phyloP scores from a whole-genome alignment of 2,113 vertebrate species.

The Eretmodus cyanostictus region DNA sequence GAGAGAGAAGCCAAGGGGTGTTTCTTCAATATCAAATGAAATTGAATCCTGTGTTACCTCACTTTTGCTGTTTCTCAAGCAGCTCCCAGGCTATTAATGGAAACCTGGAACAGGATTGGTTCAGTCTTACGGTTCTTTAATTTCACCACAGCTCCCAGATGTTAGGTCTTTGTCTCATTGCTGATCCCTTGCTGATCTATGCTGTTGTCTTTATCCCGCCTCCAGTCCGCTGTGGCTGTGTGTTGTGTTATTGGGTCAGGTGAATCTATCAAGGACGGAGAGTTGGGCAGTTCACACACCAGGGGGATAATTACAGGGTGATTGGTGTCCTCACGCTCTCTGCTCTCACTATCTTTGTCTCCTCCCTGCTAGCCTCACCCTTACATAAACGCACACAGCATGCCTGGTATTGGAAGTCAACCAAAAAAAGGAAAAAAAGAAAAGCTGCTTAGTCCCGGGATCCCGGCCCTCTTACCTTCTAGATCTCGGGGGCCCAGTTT shows the following conservation, averaged over 20 bases:
- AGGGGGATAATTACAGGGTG: conserved; percentile 70
- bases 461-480: conserved; percentile 24
- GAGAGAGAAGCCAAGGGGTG: conserved; percentile 85
- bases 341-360: conserved; percentile 64
- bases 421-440: neutral
- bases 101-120: conserved; percentile 48
- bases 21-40: conserved; percentile 97
- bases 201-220: conserved; percentile 50
- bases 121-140: conserved; percentile 52
- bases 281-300: conserved; percentile 65
- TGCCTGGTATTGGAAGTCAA: conserved; percentile 27
- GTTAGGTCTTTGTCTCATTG: conserved; percentile 66
- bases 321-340: conserved; percentile 66
- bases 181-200: conserved; percentile 59
- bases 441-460: neutral
- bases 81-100: conserved; percentile 62
- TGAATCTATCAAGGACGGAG: conserved; percentile 67
- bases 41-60: conserved; percentile 84
- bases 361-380: conserved; percentile 41
- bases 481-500: conserved; percentile 48
- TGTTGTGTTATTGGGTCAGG: conserved; percentile 71
- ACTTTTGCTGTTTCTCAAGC: conserved; percentile 66
- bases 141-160: conserved; percentile 55
- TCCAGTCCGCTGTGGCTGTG: conserved; percentile 36
- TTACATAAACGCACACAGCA: conserved; percentile 44